Conservation (phyloP, 2,888 invertebrate species). For the Ceratothoa steindachneri region DNA sequence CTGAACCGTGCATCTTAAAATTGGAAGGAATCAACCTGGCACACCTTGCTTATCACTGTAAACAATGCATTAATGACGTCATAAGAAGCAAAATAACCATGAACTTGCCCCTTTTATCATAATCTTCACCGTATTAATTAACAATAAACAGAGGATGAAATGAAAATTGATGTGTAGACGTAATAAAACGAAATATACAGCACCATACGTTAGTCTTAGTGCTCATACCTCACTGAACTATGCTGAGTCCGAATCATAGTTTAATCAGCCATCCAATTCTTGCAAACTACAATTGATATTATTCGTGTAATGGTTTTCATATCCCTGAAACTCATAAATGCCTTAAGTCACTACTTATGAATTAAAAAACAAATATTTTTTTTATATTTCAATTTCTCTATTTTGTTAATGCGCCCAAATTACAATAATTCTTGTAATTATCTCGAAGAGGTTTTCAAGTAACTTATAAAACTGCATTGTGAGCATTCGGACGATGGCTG, state of each 20-base stretch:
- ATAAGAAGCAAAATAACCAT: background rate
- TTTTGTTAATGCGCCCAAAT: too few species aligned
- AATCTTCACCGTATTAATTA: too few species aligned
- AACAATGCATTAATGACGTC: slow-evolving; percentile 12
- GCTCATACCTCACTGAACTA: slow-evolving; percentile 8
- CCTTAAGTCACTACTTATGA: too few species aligned
- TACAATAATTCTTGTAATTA: too few species aligned
- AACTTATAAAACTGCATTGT: background rate
- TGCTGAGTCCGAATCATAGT: slow-evolving; percentile 6
- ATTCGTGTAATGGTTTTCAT: background rate
- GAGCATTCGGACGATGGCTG: slow-evolving; percentile 8
- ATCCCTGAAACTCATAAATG: too few species aligned
- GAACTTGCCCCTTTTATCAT: background rate
- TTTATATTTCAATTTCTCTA: too few species aligned
- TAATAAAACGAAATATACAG: too few species aligned
- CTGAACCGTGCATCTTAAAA: slow-evolving; percentile 7
- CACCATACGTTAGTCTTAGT: too few species aligned
- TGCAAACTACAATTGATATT: background rate
- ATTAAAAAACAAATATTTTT: too few species aligned
- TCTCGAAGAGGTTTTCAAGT: background rate
- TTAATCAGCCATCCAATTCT: slow-evolving; percentile 7
- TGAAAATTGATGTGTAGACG: too few species aligned
- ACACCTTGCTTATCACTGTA: slow-evolving; percentile 12
- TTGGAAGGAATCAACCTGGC: slow-evolving; percentile 10
- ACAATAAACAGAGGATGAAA: too few species aligned